Evolutionary conservation across 2,797 vertebrate genomes (phyloP).

Genomic region (Mycteria americana): DNA sequence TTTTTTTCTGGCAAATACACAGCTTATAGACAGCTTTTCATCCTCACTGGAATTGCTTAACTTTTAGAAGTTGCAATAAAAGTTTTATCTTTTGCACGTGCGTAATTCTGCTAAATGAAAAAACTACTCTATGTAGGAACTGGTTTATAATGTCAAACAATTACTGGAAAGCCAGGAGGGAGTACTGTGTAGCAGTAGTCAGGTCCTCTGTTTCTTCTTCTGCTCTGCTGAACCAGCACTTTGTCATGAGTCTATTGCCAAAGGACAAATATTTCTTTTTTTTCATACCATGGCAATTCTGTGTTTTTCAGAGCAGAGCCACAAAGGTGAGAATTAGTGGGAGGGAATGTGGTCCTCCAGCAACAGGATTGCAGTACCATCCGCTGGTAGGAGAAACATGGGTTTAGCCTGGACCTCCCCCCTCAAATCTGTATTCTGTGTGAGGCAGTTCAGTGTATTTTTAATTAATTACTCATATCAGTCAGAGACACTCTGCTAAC

Average conservation of each 20-base stretch:
- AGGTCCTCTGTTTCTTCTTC: background rate
- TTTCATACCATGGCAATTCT: background rate
- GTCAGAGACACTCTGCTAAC: background rate
- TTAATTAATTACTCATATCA: conserved; percentile 53
- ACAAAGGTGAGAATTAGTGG: background rate
- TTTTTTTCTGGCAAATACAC: background rate
- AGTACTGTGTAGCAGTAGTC: background rate
- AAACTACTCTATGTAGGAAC: background rate
- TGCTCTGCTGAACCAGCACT: background rate
- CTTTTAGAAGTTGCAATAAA: background rate
- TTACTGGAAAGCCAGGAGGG: background rate
- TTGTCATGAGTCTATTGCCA: background rate
- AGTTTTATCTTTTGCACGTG: background rate
- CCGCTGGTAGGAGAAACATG: background rate
- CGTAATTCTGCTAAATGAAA: background rate
- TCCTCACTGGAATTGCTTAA: background rate
- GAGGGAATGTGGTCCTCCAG: background rate
- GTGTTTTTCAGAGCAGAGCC: background rate
- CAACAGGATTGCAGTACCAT: conserved; percentile 32
- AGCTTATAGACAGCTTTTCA: background rate
- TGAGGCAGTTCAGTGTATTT: background rate
- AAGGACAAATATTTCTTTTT: background rate
- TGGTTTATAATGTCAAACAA: background rate
- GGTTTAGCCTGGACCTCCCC: background rate
- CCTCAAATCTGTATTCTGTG: background rate